phyloP scores from a whole-genome alignment of 2,888 invertebrate genomes.

The Euzetes globulus region DNA sequence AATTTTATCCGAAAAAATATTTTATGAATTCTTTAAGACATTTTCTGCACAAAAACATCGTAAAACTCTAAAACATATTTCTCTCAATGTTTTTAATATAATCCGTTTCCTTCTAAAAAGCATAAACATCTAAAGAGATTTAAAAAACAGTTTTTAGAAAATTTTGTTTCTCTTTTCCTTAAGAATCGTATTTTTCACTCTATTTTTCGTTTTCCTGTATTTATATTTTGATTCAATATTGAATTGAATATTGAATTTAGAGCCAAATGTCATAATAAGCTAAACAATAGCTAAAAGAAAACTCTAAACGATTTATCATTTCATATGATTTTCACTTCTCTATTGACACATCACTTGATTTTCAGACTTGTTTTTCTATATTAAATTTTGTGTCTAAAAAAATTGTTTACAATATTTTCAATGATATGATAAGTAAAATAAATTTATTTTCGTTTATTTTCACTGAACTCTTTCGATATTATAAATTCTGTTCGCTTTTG shows the following conservation, averaged over 20 bases:
- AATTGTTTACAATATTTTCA: conserved; percentile 5
- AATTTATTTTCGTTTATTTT: not conserved
- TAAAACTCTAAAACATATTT: too few species aligned
- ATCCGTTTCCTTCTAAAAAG: too few species aligned
- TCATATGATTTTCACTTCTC: not conserved
- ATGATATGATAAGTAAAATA: not conserved
- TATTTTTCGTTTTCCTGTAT: not conserved
- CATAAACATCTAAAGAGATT: too few species aligned
- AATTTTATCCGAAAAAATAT: too few species aligned
- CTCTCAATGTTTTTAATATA: too few species aligned
- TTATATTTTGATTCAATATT: not conserved
- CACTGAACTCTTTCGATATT: not conserved
- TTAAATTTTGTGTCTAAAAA: not conserved
- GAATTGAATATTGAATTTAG: not conserved
- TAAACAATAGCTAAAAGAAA: not conserved
- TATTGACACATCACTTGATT: conserved; percentile 4
- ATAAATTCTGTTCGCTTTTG: not conserved
- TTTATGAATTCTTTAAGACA: too few species aligned
- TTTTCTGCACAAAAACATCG: too few species aligned
- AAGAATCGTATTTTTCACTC: not conserved
- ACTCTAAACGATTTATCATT: not conserved
- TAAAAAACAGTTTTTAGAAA: too few species aligned
- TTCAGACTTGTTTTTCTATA: not conserved
- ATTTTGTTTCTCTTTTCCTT: not conserved
- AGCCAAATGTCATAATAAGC: conserved; percentile 4